These are phyloP conservation scores for Platysternon megacephalum DNA, from an alignment of 2,113 vertebrate species.

Conservation along the genomic window DNA sequence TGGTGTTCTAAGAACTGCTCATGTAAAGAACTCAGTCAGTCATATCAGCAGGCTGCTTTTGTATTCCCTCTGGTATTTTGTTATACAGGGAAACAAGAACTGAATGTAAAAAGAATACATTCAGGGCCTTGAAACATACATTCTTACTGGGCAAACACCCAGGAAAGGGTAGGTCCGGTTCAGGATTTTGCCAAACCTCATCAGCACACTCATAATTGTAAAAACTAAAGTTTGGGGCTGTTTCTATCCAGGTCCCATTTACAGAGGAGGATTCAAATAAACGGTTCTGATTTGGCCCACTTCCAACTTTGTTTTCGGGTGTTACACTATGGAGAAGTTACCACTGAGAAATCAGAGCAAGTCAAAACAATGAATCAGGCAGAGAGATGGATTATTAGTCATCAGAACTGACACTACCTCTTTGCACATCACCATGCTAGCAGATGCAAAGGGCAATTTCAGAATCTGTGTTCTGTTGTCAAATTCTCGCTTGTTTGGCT, in stretches of 20 bases:
- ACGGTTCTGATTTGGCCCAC: not conserved
- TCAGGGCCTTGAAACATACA: not conserved
- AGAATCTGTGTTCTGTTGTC: not conserved
- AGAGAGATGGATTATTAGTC: not conserved
- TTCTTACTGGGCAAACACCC: not conserved
- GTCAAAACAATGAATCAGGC: not conserved
- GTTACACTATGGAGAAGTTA: not conserved
- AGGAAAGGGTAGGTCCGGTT: slow-evolving; percentile 13
- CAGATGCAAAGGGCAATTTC: not conserved
- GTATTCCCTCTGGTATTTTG: not conserved
- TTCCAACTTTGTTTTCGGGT: not conserved
- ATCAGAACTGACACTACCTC: not conserved
- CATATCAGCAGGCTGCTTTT: not conserved
- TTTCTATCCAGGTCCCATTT: not conserved
- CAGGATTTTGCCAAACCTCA: not conserved
- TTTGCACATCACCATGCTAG: not conserved
- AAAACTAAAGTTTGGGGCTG: not conserved
- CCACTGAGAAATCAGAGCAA: not conserved
- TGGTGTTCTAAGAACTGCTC: not conserved
- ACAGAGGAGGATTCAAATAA: not conserved
- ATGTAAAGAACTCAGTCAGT: not conserved
- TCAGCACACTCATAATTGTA: slow-evolving; percentile 18
- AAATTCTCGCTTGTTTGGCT: not conserved
- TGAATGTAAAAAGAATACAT: not conserved
- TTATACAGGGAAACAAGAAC: not conserved